Evolutionary conservation across 2,888 invertebrate genomes (phyloP).

Genomic region (Drosophila picticornis): DNA sequence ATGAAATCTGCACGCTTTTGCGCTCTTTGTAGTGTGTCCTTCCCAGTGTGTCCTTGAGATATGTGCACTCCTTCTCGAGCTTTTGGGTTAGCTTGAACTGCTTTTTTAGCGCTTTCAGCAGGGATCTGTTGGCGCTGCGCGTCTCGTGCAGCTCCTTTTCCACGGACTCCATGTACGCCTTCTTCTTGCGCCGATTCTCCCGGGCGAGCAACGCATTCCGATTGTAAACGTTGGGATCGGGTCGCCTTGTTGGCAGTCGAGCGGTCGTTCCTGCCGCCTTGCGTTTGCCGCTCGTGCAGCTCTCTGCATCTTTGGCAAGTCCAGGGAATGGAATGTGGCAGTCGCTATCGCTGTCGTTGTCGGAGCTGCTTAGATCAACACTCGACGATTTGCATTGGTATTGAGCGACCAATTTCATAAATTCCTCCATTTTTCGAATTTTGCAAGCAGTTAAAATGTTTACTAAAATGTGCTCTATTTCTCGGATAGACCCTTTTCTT

Average conservation of each 20-base stretch:
- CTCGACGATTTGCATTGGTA: conserved; percentile 50
- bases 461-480: conserved; percentile 65
- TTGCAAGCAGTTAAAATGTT: conserved; percentile 73
- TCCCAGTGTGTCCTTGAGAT: conserved; percentile 86
- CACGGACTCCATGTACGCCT: conserved; percentile 87
- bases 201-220: conserved; percentile 88
- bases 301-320: conserved; percentile 18
- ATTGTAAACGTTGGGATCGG: conserved; percentile 84
- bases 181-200: conserved; percentile 88
- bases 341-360: conserved; percentile 49
- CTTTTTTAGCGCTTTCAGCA: conserved; percentile 86
- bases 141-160: conserved; percentile 86
- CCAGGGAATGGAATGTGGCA: conserved; percentile 35
- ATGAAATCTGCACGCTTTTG: conserved; percentile 72
- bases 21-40: conserved; percentile 85
- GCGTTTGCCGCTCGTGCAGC: conserved; percentile 32
- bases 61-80: conserved; percentile 86
- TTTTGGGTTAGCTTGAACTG: conserved; percentile 86
- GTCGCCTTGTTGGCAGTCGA: conserved; percentile 81
- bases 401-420: conserved; percentile 60
- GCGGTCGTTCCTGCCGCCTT: conserved; percentile 35
- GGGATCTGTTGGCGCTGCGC: conserved; percentile 85
- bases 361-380: conserved; percentile 52
- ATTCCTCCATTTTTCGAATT: conserved; percentile 62
- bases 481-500: conserved; percentile 53